These are phyloP conservation scores for Micrasema minimum DNA, from an alignment of 1,140 invertebrate genomes.

Conservation along the genomic window DNA sequence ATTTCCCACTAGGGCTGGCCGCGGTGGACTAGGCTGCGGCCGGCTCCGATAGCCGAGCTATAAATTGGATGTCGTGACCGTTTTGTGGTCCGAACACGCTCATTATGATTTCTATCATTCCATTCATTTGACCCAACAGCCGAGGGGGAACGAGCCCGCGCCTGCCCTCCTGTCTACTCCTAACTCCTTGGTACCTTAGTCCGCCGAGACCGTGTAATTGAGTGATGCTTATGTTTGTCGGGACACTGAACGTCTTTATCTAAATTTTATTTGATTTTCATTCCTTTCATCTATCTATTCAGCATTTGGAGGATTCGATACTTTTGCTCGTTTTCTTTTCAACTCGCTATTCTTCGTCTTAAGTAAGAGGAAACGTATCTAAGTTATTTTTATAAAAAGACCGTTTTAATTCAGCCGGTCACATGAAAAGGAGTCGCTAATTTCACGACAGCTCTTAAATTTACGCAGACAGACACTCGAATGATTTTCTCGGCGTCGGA, in stretches of 20 bases:
- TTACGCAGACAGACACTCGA: too few species aligned
- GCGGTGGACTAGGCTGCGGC: constrained; percentile 2
- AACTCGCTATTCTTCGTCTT: too few species aligned
- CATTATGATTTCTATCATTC: constrained; percentile 42
- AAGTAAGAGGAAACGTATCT: too few species aligned
- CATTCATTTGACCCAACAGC: constrained; percentile 37
- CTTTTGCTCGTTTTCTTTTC: too few species aligned
- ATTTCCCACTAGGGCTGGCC: constrained; percentile 22
- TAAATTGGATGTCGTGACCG: constrained; percentile 41
- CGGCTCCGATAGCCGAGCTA: constrained; percentile 28
- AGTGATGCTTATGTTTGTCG: constrained; percentile 26
- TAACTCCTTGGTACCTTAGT: not conserved
- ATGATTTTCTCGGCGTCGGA: too few species aligned
- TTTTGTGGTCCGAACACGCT: constrained; percentile 40
- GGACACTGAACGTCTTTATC: constrained; percentile 9
- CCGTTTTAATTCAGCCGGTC: too few species aligned
- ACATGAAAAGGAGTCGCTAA: too few species aligned
- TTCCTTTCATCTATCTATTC: not conserved
- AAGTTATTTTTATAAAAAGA: too few species aligned
- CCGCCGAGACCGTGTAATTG: constrained; percentile 23
- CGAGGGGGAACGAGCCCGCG: constrained; percentile 11
- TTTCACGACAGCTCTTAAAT: too few species aligned
- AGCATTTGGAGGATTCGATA: too few species aligned
- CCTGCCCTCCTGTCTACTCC: not conserved
- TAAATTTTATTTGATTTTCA: not conserved